Conservation (phyloP, 2,113 vertebrate species). For the Chloebia gouldiae region DNA sequence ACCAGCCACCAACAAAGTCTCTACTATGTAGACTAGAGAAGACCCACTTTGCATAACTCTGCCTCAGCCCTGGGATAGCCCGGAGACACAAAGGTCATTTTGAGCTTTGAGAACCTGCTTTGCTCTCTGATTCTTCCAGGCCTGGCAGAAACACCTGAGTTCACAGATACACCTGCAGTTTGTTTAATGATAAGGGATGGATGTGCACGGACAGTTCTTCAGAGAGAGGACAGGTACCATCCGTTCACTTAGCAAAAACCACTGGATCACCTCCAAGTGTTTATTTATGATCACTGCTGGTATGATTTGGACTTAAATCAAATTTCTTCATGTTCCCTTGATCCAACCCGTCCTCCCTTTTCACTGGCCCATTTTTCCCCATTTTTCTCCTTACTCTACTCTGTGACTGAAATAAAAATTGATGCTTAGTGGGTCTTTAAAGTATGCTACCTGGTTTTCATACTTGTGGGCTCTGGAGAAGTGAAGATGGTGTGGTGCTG, state of each 20-base stretch:
- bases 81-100: neutral
- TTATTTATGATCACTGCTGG: neutral
- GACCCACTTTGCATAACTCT: neutral
- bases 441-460: neutral
- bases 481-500: neutral
- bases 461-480: neutral
- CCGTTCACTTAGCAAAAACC: neutral
- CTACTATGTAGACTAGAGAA: neutral
- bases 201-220: neutral
- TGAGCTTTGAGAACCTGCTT: neutral
- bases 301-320: neutral
- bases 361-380: fast-evolving
- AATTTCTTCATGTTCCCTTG: neutral
- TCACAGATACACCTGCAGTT: neutral
- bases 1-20: neutral
- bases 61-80: neutral
- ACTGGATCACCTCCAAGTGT: neutral
- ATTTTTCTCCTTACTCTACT: neutral
- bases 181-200: neutral
- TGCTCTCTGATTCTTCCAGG: neutral
- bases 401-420: neutral
- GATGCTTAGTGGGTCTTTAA: neutral
- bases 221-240: neutral
- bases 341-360: neutral
- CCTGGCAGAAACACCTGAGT: neutral